Evolutionary conservation across 2,797 vertebrate genomes (phyloP).

Genomic region (Meda fulgida): DNA sequence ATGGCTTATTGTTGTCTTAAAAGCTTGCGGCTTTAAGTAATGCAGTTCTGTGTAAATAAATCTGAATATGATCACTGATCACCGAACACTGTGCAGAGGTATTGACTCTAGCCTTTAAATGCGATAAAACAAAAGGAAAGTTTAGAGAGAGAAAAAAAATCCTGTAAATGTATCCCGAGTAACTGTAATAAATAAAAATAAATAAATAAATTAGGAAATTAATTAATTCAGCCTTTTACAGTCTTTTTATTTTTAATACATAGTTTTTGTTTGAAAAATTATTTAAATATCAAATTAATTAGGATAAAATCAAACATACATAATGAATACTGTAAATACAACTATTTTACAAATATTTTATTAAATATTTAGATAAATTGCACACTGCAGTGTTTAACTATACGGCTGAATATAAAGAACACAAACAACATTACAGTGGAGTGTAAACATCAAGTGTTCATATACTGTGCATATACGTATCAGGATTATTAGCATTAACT

Average conservation of each 20-base stretch:
- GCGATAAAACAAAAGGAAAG: conserved; percentile 40
- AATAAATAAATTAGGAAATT: neutral
- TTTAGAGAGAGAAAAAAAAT: neutral
- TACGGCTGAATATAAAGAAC: neutral
- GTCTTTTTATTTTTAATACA: neutral
- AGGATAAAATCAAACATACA: neutral
- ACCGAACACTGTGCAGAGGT: conserved; percentile 47
- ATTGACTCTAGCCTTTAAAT: conserved; percentile 54
- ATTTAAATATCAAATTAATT: neutral
- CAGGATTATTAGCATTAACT: neutral
- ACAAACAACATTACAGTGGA: neutral
- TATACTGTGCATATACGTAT: neutral
- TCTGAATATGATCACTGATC: conserved; percentile 54
- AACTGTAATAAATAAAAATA: neutral
- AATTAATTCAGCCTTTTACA: neutral
- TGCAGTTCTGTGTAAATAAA: conserved; percentile 64
- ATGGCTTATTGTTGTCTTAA: conserved; percentile 56
- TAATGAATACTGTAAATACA: neutral
- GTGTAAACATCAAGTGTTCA: neutral
- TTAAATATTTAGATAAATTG: neutral
- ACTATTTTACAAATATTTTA: neutral
- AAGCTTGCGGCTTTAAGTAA: conserved; percentile 60
- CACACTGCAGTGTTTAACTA: neutral
- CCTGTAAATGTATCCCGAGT: too few relatives aligned
- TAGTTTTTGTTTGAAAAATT: neutral